Evolutionary conservation across 1,140 invertebrate genomes (phyloP).

Genomic region (Zelostemma sp.): DNA sequence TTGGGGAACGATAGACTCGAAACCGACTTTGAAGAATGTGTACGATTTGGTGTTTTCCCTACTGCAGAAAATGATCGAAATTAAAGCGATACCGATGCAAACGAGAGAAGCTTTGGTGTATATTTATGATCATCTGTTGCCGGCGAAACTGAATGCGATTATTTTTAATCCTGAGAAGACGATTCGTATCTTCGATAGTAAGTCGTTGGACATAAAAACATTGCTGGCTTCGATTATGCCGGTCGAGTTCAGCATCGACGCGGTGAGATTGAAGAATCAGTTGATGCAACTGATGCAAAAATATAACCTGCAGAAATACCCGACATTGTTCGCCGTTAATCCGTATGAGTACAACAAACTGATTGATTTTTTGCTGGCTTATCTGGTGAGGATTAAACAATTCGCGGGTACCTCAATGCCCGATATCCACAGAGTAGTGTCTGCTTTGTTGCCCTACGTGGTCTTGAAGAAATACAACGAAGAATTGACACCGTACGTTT

Average conservation of each 20-base stretch:
- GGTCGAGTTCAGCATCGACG: slow-evolving; percentile 13
- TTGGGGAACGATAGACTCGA: slow-evolving; percentile 12
- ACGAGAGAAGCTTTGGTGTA: slow-evolving; percentile 17
- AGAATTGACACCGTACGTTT: slow-evolving; percentile 12
- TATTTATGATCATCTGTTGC: slow-evolving; percentile 24
- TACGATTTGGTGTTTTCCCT: slow-evolving; percentile 14
- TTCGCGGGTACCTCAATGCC: neutral
- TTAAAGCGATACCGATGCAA: neutral
- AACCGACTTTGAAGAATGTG: neutral
- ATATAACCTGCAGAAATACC: slow-evolving; percentile 12
- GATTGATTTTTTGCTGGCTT: slow-evolving; percentile 24
- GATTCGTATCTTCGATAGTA: slow-evolving; percentile 1
- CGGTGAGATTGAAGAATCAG: slow-evolving; percentile 12
- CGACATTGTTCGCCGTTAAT: too few relatives aligned
- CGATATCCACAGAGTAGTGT: neutral
- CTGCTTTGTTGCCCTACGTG: slow-evolving; percentile 18
- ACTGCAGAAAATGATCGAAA: slow-evolving; percentile 9
- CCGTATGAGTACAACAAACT: slow-evolving; percentile 18
- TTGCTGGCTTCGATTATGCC: slow-evolving; percentile 21
- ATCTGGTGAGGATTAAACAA: slow-evolving; percentile 18
- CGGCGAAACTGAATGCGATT: neutral
- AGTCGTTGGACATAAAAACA: slow-evolving; percentile 15
- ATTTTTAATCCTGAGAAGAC: slow-evolving; percentile 5
- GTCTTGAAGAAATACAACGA: slow-evolving; percentile 16
- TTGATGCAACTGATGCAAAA: neutral